Conservation (phyloP, 1,140 invertebrate genomes). For the Lethrus apterus region DNA sequence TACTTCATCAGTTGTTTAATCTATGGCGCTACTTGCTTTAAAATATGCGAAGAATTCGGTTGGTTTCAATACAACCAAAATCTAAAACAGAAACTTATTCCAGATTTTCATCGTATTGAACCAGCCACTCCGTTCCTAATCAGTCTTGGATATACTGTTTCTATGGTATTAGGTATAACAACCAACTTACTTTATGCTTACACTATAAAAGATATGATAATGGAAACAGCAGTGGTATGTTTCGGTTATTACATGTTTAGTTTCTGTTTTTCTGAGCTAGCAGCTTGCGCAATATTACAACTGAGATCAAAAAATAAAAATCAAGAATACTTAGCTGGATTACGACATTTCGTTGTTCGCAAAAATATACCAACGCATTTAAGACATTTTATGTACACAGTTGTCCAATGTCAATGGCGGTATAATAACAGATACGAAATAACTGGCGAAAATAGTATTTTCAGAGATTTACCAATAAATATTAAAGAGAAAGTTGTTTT, state of each 20-base stretch:
- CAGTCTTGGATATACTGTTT: no score
- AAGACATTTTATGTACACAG: slow-evolving; percentile 2
- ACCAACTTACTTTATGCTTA: no score
- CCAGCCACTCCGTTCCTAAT: no score
- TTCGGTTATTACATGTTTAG: slow-evolving; percentile 4
- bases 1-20: no score
- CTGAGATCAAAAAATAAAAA: background rate
- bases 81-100: no score
- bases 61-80: no score
- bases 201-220: no score
- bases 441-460: slow-evolving; percentile 4
- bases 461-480: slow-evolving; percentile 9
- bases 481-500: slow-evolving; percentile 3
- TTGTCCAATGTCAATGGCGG: slow-evolving; percentile 15
- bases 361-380: background rate
- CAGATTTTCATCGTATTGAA: no score
- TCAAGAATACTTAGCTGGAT: background rate
- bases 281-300: background rate
- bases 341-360: slow-evolving; percentile 4
- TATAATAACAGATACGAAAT: slow-evolving; percentile 8
- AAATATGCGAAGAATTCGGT: no score
- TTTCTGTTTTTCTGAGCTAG: slow-evolving; percentile 3
- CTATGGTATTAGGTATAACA: no score
- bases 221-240: no score
- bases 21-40: no score